Percentiles rank a stretch among this genome's conserved stretches.
Conservation (phyloP, 1,140 invertebrate genomes). For the Neodiprion fabricii region DNA sequence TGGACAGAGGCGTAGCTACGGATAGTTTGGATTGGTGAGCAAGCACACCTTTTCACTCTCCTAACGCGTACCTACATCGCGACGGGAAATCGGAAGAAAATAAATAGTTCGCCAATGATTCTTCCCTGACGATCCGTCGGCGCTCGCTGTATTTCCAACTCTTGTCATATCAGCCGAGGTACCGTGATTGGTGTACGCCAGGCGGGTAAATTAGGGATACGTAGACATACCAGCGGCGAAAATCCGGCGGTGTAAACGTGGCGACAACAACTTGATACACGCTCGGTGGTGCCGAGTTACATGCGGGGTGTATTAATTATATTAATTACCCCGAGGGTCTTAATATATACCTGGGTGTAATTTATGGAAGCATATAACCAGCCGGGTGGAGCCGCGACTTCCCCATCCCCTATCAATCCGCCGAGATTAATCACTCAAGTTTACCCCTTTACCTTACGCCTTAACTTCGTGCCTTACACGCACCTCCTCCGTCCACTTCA, state of each 20-base stretch:
- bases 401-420: conserved; percentile 52
- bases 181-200: no score
- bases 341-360: conserved; percentile 36
- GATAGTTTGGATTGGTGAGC: not conserved
- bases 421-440: conserved; percentile 56
- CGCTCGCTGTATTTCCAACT: no score
- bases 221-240: not conserved
- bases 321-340: not conserved
- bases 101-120: no score
- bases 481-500: conserved; percentile 48
- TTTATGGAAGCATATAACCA: conserved; percentile 43
- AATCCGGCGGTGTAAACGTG: not conserved
- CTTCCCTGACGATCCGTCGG: no score
- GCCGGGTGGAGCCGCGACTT: conserved; percentile 34
- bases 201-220: no score
- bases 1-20: not conserved
- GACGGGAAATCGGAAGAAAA: no score
- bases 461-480: conserved; percentile 22
- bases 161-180: no score
- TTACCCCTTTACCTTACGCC: conserved; percentile 29
- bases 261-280: no score
- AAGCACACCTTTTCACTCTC: no score
- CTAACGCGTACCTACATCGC: no score
- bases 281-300: conserved; percentile 9
- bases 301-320: conserved; percentile 51